Percentiles rank a stretch among this genome's conserved stretches.
Evolutionary conservation across 2,888 invertebrate species (phyloP).

Genomic region (Deroplatys truncata): DNA sequence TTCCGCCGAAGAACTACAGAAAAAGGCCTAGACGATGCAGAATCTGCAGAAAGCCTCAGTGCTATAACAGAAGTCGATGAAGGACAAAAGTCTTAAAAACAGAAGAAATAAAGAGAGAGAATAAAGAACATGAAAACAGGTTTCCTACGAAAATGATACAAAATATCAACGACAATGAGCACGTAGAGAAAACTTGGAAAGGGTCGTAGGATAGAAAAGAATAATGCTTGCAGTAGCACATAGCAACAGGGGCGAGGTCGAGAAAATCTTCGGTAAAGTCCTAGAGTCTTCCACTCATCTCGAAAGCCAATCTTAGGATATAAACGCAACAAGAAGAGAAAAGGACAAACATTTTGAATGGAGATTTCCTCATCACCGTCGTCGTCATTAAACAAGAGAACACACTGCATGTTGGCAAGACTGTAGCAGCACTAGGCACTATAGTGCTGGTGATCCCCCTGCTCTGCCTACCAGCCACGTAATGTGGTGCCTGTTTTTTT

Average conservation of each 20-base stretch:
- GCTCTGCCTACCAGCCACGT: slow-evolving; percentile 5
- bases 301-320: not conserved
- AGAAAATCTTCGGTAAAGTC: not conserved
- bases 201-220: no score
- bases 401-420: not conserved
- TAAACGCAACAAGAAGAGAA: not conserved
- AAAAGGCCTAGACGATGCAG: no score
- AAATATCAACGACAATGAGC: no score
- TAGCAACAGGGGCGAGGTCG: not conserved
- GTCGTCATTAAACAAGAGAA: not conserved
- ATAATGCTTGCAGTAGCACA: no score
- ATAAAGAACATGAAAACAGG: no score
- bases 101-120: no score
- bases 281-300: not conserved
- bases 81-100: no score
- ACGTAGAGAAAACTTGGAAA: no score
- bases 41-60: no score
- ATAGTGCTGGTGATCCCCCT: not conserved
- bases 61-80: no score
- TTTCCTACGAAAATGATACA: no score
- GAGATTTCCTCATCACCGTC: not conserved
- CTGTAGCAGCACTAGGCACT: slow-evolving; percentile 3
- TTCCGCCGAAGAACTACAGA: no score
- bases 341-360: not conserved
- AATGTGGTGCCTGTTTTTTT: slow-evolving; percentile 14